These are phyloP conservation scores for Triplophysa siluroides DNA, from an alignment of 2,113 vertebrate genomes.

Conservation along the genomic window DNA sequence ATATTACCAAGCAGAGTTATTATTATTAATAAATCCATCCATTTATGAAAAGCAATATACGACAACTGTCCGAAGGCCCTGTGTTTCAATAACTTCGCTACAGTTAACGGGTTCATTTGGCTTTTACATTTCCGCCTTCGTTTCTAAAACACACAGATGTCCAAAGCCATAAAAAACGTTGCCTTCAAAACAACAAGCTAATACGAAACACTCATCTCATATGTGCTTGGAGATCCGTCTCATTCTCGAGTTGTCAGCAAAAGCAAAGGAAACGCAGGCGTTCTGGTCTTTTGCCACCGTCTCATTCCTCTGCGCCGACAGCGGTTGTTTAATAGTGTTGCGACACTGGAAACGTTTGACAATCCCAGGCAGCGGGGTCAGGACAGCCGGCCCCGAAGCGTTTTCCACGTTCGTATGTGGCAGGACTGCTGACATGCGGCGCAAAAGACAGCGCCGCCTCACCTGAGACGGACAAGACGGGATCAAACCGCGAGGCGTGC, in stretches of 20 bases:
- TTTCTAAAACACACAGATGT: neutral
- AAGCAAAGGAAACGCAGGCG: neutral
- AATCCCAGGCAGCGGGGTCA: conserved; percentile 17
- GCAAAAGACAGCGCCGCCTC: neutral
- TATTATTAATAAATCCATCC: no score
- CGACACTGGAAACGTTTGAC: conserved; percentile 21
- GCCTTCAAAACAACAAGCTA: neutral
- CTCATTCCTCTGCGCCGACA: conserved; percentile 14
- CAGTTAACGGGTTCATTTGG: no score
- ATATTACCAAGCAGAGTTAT: no score
- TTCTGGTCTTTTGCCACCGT: neutral
- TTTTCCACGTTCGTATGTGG: conserved; percentile 19
- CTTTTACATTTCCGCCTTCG: neutral
- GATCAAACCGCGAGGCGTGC: conserved; percentile 20
- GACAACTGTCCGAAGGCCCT: no score
- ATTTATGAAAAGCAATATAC: no score
- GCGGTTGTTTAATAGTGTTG: conserved; percentile 18
- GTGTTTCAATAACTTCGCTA: no score
- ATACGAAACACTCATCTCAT: neutral
- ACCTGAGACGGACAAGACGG: conserved; percentile 19
- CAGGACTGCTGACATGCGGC: conserved; percentile 8
- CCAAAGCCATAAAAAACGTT: neutral
- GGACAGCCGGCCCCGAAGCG: neutral
- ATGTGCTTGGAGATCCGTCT: neutral
- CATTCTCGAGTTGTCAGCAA: conserved; percentile 8